phyloP scores from a whole-genome alignment of 2,888 invertebrate species.

The Osedax fenrisi region DNA sequence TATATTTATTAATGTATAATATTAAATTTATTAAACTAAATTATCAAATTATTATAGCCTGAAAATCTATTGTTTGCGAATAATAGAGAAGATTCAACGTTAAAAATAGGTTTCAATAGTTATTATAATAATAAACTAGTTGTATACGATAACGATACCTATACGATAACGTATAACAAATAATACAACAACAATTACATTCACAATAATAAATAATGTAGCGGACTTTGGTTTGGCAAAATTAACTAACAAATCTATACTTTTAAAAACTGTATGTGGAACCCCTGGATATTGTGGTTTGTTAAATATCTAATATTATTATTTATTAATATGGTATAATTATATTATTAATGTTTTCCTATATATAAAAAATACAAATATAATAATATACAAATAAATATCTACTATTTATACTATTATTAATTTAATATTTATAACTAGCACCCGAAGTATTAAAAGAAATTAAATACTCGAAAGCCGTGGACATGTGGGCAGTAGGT shows the following conservation, averaged over 20 bases:
- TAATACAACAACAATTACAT: background rate
- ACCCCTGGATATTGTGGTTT: slow-evolving; percentile 52
- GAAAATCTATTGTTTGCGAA: slow-evolving; percentile 48
- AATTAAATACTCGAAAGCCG: slow-evolving; percentile 4
- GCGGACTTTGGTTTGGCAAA: slow-evolving; percentile 54
- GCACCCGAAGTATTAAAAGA: background rate
- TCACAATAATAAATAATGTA: too few species aligned
- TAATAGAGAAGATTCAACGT: slow-evolving; percentile 39
- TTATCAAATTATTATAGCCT: slow-evolving; percentile 40
- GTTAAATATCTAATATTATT: too few species aligned
- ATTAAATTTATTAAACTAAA: too few species aligned
- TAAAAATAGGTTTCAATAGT: slow-evolving; percentile 48
- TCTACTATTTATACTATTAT: background rate
- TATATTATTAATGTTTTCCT: too few species aligned
- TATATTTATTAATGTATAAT: background rate
- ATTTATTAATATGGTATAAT: too few species aligned
- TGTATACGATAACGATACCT: background rate
- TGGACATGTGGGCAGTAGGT: slow-evolving; percentile 10
- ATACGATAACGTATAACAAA: background rate
- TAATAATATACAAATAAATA: too few species aligned
- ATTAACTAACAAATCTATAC: slow-evolving; percentile 45
- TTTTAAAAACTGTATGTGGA: slow-evolving; percentile 51
- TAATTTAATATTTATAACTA: background rate
- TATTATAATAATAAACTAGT: background rate
- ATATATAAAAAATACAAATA: too few species aligned